These are phyloP conservation scores for Dryococelus australis DNA, from an alignment of 2,888 invertebrate species.

Conservation along the genomic window DNA sequence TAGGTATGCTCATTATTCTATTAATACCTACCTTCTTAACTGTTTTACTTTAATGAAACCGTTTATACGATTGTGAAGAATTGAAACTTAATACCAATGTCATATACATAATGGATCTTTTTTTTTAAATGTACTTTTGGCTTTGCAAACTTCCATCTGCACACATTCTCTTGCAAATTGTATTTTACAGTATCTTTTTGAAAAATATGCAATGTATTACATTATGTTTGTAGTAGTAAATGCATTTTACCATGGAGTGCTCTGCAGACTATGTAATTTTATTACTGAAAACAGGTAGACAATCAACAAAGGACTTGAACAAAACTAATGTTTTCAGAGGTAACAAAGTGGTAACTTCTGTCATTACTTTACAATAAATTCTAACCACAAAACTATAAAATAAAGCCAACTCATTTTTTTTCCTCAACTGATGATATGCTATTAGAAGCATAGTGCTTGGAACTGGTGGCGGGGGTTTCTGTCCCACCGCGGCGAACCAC, in stretches of 20 bases:
- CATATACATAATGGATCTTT: too few relatives aligned
- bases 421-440: background rate
- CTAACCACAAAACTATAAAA: background rate
- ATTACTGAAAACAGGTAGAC: background rate
- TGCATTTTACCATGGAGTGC: background rate
- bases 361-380: background rate
- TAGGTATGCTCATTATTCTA: too few relatives aligned
- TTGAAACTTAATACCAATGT: too few relatives aligned
- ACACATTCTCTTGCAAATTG: background rate
- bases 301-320: background rate
- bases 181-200: background rate
- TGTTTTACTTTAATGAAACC: too few relatives aligned
- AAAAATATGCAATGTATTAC: background rate
- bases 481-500: background rate
- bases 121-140: too few relatives aligned
- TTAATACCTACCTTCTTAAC: too few relatives aligned
- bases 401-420: background rate
- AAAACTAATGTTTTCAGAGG: background rate
- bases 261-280: background rate
- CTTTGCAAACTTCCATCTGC: too few relatives aligned
- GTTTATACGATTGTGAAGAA: too few relatives aligned
- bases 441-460: background rate
- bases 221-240: background rate
- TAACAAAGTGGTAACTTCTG: background rate
- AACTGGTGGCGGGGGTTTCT: background rate